These are phyloP conservation scores for Hemibagrus guttatus DNA, from an alignment of 2,797 vertebrate genomes.

Conservation along the genomic window DNA sequence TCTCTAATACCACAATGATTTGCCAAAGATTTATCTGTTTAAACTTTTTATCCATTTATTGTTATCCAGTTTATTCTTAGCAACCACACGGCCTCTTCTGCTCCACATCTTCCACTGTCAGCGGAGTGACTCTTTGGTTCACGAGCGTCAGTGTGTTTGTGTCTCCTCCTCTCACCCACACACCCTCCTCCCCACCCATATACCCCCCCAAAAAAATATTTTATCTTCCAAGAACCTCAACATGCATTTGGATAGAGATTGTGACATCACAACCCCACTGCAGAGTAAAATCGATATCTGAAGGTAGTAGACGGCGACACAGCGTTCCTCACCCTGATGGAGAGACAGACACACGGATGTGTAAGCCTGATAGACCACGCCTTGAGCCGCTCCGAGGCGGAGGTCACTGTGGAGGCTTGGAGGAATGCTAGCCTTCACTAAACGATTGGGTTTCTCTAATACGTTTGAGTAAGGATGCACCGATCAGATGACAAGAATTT, in stretches of 20 bases:
- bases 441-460: neutral
- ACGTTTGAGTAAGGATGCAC: neutral
- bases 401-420: slow-evolving; percentile 45
- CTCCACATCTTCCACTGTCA: slow-evolving; percentile 59
- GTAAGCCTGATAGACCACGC: slow-evolving; percentile 50
- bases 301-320: slow-evolving; percentile 17
- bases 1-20: neutral
- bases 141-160: slow-evolving; percentile 67
- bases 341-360: slow-evolving; percentile 69
- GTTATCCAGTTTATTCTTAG: slow-evolving; percentile 8
- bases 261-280: slow-evolving; percentile 42
- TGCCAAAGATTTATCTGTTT: neutral
- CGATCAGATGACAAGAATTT: neutral
- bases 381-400: slow-evolving; percentile 61
- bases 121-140: slow-evolving; percentile 61
- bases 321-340: slow-evolving; percentile 45
- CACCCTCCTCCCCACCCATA: slow-evolving; percentile 29
- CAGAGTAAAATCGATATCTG: neutral
- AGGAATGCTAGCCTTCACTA: neutral
- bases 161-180: slow-evolving; percentile 28
- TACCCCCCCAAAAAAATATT: neutral
- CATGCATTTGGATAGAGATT: slow-evolving; percentile 55
- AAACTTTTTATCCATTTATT: neutral
- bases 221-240: slow-evolving; percentile 44
- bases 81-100: slow-evolving; percentile 9